Base-by-base conservation (phyloP, 2,113 vertebrate species). In the Tragelaphus scriptus region DNA sequence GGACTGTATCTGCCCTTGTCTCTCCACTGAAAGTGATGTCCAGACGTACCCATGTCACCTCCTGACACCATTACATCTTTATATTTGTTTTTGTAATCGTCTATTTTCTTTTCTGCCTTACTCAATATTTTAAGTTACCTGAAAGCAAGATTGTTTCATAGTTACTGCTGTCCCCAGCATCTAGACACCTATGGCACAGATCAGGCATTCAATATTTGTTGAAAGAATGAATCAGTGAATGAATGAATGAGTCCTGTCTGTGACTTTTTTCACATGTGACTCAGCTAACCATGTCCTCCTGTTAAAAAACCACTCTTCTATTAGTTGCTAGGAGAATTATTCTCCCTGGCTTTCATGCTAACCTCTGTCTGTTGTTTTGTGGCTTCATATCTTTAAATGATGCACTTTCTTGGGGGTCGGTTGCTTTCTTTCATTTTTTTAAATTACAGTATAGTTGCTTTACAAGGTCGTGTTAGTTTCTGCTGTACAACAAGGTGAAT, bases 391-490 rank as follows among this genome's bases (percentile, higher is more conserved):
- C 65, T 65, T 91, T 86, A 85, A 81, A 44, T 81, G 58, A 90
- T 96, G 65, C 49, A 61, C 1, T 56, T 95, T 97, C 97, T 81
- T 95, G 94, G 71, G 68, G 21, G 8, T 89, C 89, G 93, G 26
- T 77, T 44, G 23, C 5, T 44, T 77, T 2, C 23, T 77, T 44
- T 77, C 71, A 40, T 75, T 77, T 25, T 44, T 7, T 44, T 2
- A 7, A 14, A 44, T 26, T 77, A 12, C 6, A 44, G 40, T 44
- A 44, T 44, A 77, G 71, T 77, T 77, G 71, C 11, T 44, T 44
- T 77, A 77, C 4, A 26, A 44, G 25, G 71, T 77, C 1, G 11
- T 26, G 40, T 44, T 44, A 44, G 40, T 77, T 44, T 7, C 68
- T 71, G 68, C 19, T 71, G n/a, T 2, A 26, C 21, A 40, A 25